Evolutionary conservation across 2,113 vertebrate species (phyloP).

Genomic region (Cyanoliseus patagonus): DNA sequence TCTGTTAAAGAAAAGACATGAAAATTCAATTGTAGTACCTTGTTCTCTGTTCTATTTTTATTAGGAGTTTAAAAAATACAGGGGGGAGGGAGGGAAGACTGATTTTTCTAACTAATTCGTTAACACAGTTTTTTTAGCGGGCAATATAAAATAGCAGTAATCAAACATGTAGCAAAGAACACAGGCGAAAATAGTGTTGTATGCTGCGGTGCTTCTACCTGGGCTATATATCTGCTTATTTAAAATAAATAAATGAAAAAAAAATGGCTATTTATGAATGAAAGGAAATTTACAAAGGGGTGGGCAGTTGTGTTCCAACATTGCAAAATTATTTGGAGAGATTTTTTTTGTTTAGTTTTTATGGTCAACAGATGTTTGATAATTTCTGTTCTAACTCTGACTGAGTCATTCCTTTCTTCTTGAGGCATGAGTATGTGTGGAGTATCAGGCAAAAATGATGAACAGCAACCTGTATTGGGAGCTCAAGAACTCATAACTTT

Average conservation of each 20-base stretch:
- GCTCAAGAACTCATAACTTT: background rate
- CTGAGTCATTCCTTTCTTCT: background rate
- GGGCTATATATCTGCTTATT: background rate
- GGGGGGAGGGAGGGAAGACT: too few relatives aligned
- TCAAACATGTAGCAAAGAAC: background rate
- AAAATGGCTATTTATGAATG: background rate
- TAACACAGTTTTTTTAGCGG: background rate
- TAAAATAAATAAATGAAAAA: background rate
- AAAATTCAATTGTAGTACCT: conserved; percentile 16
- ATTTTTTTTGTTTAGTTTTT: background rate
- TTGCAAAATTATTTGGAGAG: background rate
- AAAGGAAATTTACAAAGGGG: background rate
- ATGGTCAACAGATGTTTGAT: background rate
- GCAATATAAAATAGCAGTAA: background rate
- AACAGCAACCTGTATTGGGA: background rate
- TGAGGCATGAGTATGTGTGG: background rate
- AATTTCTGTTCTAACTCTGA: conserved; percentile 1
- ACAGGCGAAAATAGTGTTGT: background rate
- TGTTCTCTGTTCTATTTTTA: background rate
- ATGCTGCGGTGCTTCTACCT: background rate
- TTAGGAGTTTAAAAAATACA: background rate
- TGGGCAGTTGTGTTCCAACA: background rate
- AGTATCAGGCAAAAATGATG: background rate
- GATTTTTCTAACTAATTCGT: background rate
- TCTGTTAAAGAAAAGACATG: conserved; percentile 41